phyloP scores from a whole-genome alignment of 2,888 invertebrate genomes.

The Eupeodes latifasciatus region DNA sequence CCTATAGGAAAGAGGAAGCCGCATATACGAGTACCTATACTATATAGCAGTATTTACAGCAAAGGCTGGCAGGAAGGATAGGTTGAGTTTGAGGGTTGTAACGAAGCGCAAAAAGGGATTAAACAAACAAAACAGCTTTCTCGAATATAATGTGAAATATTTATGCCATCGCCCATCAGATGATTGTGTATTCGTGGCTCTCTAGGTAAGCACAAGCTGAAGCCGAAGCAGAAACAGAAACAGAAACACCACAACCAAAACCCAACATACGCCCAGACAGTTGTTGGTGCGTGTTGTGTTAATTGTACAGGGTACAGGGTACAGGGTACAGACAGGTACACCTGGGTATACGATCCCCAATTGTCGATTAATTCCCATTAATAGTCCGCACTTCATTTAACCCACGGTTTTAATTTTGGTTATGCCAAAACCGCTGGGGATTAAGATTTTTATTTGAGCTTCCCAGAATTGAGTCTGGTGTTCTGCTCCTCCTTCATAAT shows the following conservation, averaged over 20 bases:
- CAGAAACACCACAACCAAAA: not conserved
- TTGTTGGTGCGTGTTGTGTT: not conserved
- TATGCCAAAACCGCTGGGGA: constrained; percentile 50
- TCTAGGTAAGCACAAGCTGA: not conserved
- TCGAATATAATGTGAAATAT: constrained; percentile 46
- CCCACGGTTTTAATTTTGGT: constrained; percentile 66
- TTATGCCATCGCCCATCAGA: constrained; percentile 37
- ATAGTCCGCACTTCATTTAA: constrained; percentile 72
- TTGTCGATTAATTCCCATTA: constrained; percentile 71
- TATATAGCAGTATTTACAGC: too few species aligned
- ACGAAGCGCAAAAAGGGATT: constrained; percentile 51
- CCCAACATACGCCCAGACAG: not conserved
- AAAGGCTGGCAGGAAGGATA: constrained; percentile 9
- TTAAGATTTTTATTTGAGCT: constrained; percentile 43
- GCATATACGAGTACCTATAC: not conserved
- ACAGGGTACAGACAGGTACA: constrained; percentile 29
- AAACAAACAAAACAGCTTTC: constrained; percentile 45
- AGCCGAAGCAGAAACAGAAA: too few species aligned
- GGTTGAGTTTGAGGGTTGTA: constrained; percentile 31
- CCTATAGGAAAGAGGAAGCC: not conserved
- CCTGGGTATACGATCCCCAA: constrained; percentile 43
- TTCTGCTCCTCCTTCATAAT: not conserved
- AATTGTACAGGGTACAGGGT: not conserved
- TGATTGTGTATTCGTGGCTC: constrained; percentile 31
- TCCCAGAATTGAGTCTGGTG: not conserved